Conservation (phyloP, 2,113 vertebrate species). For the Paratilapia polleni region DNA sequence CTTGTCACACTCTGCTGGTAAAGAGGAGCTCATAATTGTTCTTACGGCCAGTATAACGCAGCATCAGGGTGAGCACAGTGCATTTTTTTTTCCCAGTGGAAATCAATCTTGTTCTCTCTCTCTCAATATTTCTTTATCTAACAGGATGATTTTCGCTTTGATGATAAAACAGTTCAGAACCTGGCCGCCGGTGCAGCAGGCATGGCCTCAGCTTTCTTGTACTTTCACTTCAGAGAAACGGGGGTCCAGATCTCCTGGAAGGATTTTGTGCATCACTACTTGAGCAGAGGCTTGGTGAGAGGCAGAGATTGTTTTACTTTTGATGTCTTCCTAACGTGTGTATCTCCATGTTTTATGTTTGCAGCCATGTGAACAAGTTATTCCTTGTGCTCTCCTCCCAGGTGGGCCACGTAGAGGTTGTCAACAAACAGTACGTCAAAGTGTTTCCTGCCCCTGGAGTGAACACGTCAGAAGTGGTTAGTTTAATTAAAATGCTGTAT, state of each 20-base stretch:
- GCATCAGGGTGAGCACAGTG: no score
- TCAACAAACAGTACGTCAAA: slow-evolving; percentile 83
- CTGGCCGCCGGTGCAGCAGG: slow-evolving; percentile 69
- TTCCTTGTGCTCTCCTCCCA: slow-evolving; percentile 37
- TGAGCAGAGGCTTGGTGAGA: slow-evolving; percentile 82
- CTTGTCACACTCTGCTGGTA: no score
- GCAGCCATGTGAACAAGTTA: neutral
- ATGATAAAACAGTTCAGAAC: slow-evolving; percentile 68
- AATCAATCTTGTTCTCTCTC: no score
- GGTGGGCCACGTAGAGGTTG: slow-evolving; percentile 82
- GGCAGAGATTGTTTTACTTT: neutral
- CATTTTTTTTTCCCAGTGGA: no score
- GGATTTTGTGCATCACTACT: slow-evolving; percentile 80
- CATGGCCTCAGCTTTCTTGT: slow-evolving; percentile 72
- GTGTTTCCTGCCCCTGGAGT: slow-evolving; percentile 75
- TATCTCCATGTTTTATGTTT: neutral
- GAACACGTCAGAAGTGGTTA: slow-evolving; percentile 73
- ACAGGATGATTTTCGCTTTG: slow-evolving; percentile 79
- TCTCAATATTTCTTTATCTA: neutral
- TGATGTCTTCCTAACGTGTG: neutral
- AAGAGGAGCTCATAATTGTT: no score
- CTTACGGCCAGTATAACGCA: no score
- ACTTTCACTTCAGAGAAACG: slow-evolving; percentile 75
- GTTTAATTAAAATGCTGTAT: slow-evolving; percentile 7
- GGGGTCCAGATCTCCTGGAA: slow-evolving; percentile 84